Conservation (phyloP, 2,888 invertebrate genomes). For the Dryadula phaetusa region DNA sequence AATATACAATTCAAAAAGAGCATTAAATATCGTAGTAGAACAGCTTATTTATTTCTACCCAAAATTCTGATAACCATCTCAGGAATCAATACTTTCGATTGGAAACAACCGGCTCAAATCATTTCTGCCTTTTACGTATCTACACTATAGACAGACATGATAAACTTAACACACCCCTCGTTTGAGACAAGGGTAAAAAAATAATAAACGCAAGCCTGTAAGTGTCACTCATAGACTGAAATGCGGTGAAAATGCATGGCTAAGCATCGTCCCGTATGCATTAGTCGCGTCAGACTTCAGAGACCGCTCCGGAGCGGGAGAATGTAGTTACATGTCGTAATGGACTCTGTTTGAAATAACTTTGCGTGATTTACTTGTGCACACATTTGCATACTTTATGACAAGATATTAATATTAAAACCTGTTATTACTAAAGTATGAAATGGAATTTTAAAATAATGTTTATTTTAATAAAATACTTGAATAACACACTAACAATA, state of each 20-base stretch:
- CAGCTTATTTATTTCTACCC: too few species aligned
- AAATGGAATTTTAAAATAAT: background rate
- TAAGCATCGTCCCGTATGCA: conserved; percentile 13
- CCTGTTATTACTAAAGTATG: background rate
- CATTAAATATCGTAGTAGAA: too few species aligned
- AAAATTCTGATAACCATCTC: too few species aligned
- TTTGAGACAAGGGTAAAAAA: background rate
- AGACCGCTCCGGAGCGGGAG: background rate
- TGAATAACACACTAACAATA: too few species aligned
- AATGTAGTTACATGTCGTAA: conserved; percentile 23
- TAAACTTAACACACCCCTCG: conserved; percentile 17
- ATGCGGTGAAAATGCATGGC: conserved; percentile 18
- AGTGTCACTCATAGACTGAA: conserved; percentile 5
- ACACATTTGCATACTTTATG: background rate
- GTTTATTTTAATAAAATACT: too few species aligned
- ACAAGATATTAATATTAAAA: conserved; percentile 1
- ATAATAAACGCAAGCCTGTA: conserved; percentile 4
- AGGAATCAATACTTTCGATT: background rate
- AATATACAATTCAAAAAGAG: too few species aligned
- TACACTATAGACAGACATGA: background rate
- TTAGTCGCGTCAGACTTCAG: conserved; percentile 9
- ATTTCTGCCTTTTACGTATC: background rate
- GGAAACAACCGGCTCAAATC: background rate
- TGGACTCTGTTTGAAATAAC: conserved; percentile 23
- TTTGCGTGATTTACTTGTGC: conserved; percentile 7